Evolutionary conservation across 2,113 vertebrate genomes (phyloP), one percentile per base, ranked within the genome.

Genomic region (Vidua macroura): DNA sequence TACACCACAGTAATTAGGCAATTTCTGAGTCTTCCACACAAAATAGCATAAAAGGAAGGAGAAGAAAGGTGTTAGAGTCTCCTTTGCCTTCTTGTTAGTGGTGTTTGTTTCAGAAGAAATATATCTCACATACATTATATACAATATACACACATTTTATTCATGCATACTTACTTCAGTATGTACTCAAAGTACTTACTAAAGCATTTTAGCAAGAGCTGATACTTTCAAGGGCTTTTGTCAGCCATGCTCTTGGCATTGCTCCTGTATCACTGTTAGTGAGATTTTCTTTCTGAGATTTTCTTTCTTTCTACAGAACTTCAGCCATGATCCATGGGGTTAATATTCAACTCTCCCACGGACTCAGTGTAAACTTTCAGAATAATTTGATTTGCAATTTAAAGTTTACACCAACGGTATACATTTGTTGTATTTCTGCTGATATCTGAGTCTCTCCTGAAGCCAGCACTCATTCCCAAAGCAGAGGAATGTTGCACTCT

Each of bases 371-470:
- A 58, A 68, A 83, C 18, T 76, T 18, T 20, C 55, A 73, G 64
- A 88, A 83, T 88, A 86, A 90, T 86, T 88, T 74, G 5, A 81
- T 77, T 90, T 86, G 51, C 55, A 86, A 86, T 70, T 86, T 88
- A 86, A 94, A 92, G 33, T 63, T 85, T 86, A 69, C 44, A 83
- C 22, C 1, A 9, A 33, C 22, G 79, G 12, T 12, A 85, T 62
- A 15, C n/a, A 51, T 88, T 85, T 76, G 43, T 83, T 79, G 30
- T 76, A 90, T 16, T 94, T 68, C 64, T 66, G 55, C 55, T 70
- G 63, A 66, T 85, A 28, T 70, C 58, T 81, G 39, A 44, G 22
- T 72, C 39, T 68, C 30, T 90, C 15, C 15, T 60, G 83, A 63
- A 93, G 30, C 31, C 5, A 4, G 30, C 35, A 66, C 64, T 51